Base-by-base conservation (phyloP, 2,113 vertebrate genomes). In the Malurus cyaneus region DNA sequence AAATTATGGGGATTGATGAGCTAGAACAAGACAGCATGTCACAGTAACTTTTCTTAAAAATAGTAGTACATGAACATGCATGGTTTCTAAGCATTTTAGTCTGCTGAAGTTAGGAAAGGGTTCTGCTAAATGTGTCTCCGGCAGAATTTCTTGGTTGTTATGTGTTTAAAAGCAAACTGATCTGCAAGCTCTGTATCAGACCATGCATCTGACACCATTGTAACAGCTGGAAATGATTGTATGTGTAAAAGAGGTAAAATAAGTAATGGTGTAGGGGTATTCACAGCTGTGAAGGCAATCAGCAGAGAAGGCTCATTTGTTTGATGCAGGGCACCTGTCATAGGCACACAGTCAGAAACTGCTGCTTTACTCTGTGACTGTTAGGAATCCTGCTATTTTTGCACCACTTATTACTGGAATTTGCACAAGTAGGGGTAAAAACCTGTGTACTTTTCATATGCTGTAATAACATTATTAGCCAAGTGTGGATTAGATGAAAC, bases 61-160 rank as follows among this genome's bases (percentile, higher is more conserved):
- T 9, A 70, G 5, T 1, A 7, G 23, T 17, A 5, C 2, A 0
- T 1, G 4, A 77, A 44, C 14, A 1, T 2, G 6, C 0, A 0
- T 41, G 39, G 28, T 31, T 76, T 66, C 31, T 18, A 13, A 60
- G 39, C 66, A 72, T 65, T 23, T 42, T 66, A 32, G 9, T 5
- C 3, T 14, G 26, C 12, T 66, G 50, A 50, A 69, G 56, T 83
- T 42, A 28, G 31, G 52, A 26, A 29, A 31, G 56, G 32, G 11
- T 24, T n/a, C 29, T 80, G 12, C 9, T 28, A 16, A 42, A 31
- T 1, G 3, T 11, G 8, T 47, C 60, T 70, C 8, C 8, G 5
- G 25, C 19, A 46, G 24, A 47, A 49, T 57, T 73, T 52, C 19
- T 34, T 56, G 24, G 5, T 31, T 54, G 20, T 83, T 74, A 4